Evolutionary conservation across 2,113 vertebrate genomes (phyloP).

Genomic region (Solea senegalensis): DNA sequence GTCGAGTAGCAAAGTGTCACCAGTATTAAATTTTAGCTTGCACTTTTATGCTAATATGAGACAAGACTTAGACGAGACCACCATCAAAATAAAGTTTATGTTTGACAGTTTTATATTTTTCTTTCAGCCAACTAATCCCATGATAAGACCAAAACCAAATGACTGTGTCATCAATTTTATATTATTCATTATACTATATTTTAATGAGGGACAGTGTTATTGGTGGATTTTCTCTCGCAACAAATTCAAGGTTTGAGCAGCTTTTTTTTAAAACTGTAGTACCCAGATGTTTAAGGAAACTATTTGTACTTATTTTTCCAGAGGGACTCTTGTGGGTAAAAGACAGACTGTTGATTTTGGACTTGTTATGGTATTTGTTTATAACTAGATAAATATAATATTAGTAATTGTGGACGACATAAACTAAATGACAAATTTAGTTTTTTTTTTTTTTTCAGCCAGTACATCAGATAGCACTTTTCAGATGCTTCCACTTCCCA

Average conservation of each 20-base stretch:
- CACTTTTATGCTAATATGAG: not conserved
- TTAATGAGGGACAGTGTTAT: too few relatives aligned
- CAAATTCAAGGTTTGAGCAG: too few relatives aligned
- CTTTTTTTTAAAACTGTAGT: too few relatives aligned
- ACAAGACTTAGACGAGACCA: not conserved
- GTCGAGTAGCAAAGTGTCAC: not conserved
- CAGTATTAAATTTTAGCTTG: not conserved
- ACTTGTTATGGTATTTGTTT: slow-evolving; percentile 16
- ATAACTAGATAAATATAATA: not conserved
- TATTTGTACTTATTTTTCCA: too few relatives aligned
- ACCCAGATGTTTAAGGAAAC: too few relatives aligned
- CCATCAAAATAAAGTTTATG: too few relatives aligned
- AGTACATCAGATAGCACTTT: not conserved
- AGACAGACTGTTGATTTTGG: not conserved
- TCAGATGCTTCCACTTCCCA: not conserved
- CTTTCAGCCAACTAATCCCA: slow-evolving; percentile 4
- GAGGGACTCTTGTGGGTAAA: too few relatives aligned
- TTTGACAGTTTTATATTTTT: not conserved
- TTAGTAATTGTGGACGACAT: not conserved
- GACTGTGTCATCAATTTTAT: too few relatives aligned
- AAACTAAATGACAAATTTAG: too few relatives aligned
- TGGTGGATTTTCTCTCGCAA: too few relatives aligned
- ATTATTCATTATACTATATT: too few relatives aligned
- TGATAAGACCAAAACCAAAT: slow-evolving; percentile 7
- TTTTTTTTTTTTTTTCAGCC: not conserved